Percentiles rank a stretch among this genome's conserved stretches.
These are phyloP conservation scores for Cylloceria caligata DNA, from an alignment of 2,888 invertebrate genomes.

Conservation along the genomic window DNA sequence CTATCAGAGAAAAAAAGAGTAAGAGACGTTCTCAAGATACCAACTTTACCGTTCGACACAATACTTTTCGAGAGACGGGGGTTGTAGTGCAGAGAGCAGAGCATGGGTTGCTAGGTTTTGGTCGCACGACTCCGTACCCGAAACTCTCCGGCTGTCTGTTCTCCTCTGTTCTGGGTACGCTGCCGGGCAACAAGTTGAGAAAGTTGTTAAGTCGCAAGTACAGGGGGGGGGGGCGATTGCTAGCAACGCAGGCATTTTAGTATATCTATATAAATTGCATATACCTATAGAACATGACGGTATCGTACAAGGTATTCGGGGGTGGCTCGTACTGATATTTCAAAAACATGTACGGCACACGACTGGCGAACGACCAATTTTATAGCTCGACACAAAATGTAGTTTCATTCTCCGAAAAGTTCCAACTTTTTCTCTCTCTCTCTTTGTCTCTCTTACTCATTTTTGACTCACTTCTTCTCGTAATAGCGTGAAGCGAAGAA, in stretches of 20 bases:
- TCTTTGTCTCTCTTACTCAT: neutral
- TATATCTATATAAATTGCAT: neutral
- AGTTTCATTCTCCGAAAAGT: slow-evolving; percentile 51
- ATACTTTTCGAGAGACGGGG: slow-evolving; percentile 52
- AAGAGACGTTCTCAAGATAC: slow-evolving; percentile 18
- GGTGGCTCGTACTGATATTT: slow-evolving; percentile 42
- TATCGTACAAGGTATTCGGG: slow-evolving; percentile 11
- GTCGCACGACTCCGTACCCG: slow-evolving; percentile 28
- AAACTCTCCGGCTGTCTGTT: slow-evolving; percentile 38
- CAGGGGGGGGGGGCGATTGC: slow-evolving; percentile 21
- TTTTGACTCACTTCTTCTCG: slow-evolving; percentile 7
- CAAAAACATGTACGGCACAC: slow-evolving; percentile 31
- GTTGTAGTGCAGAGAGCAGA: slow-evolving; percentile 25
- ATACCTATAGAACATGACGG: neutral
- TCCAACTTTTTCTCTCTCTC: slow-evolving; percentile 20
- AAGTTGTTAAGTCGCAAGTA: slow-evolving; percentile 74
- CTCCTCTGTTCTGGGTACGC: slow-evolving; percentile 23
- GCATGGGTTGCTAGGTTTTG: slow-evolving; percentile 44
- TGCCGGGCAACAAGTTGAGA: slow-evolving; percentile 77
- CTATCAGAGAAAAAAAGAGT: slow-evolving; percentile 48
- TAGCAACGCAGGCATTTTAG: neutral
- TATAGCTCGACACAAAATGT: slow-evolving; percentile 50
- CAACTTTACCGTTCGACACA: slow-evolving; percentile 67
- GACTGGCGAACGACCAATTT: slow-evolving; percentile 58
- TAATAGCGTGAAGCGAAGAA: slow-evolving; percentile 12